phyloP scores from a whole-genome alignment of 2,888 invertebrate species.

The Malachius bipustulatus region DNA sequence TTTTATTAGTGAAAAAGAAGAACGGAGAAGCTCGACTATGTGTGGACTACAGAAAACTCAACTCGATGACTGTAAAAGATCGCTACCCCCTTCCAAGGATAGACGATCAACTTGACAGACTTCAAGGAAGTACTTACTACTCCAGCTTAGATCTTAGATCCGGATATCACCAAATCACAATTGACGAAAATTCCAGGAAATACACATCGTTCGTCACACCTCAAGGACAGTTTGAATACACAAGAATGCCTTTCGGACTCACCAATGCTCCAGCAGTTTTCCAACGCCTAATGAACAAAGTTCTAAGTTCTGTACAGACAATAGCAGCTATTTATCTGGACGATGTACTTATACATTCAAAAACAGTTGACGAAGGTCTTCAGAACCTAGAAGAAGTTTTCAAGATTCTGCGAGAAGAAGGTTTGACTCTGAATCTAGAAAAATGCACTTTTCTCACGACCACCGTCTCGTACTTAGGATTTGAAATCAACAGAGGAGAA shows the following conservation, averaged over 20 bases:
- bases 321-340: slow-evolving; percentile 19
- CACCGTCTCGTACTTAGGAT: slow-evolving; percentile 11
- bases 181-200: slow-evolving; percentile 14
- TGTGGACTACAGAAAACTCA: slow-evolving; percentile 18
- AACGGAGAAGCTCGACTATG: slow-evolving; percentile 19
- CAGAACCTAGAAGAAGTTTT: slow-evolving; percentile 14
- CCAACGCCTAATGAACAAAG: slow-evolving; percentile 11
- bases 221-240: slow-evolving; percentile 16
- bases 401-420: slow-evolving; percentile 9
- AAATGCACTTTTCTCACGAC: slow-evolving; percentile 13
- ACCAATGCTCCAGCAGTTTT: slow-evolving; percentile 18
- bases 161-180: slow-evolving; percentile 18
- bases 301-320: slow-evolving; percentile 10
- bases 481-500: slow-evolving; percentile 10
- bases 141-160: slow-evolving; percentile 16
- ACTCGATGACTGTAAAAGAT: slow-evolving; percentile 15
- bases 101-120: slow-evolving; percentile 16
- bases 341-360: slow-evolving; percentile 21
- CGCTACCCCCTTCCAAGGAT: slow-evolving; percentile 17
- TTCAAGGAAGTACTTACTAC: slow-evolving; percentile 17
- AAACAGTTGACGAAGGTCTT: slow-evolving; percentile 15
- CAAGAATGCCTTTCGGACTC: too few species aligned
- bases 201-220: slow-evolving; percentile 18
- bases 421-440: slow-evolving; percentile 9
- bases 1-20: slow-evolving; percentile 19